phyloP scores from a whole-genome alignment of 2,113 vertebrate species.

The Onychostruthus taczanowskii region DNA sequence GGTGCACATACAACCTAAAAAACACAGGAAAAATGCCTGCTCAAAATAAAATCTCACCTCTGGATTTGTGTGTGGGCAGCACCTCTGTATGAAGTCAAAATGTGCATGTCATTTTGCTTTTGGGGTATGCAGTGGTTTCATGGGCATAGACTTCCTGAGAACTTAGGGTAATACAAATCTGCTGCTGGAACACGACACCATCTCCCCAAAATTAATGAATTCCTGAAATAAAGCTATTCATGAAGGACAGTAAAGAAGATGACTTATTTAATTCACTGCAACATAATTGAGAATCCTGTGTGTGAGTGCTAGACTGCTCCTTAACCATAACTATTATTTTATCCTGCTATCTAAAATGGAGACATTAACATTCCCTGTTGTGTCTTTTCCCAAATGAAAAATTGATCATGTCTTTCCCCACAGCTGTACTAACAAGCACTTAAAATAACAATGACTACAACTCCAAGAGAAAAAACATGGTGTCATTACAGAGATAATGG shows the following conservation, averaged over 20 bases:
- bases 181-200: neutral
- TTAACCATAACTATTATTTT: slow-evolving; percentile 12
- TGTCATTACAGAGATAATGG: slow-evolving; percentile 39
- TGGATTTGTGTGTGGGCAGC: neutral
- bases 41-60: neutral
- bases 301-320: neutral
- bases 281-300: neutral
- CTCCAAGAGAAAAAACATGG: slow-evolving; percentile 17
- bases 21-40: neutral
- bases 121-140: accelerated
- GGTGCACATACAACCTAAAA: slow-evolving; percentile 92
- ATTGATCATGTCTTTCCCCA: slow-evolving; percentile 33
- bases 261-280: neutral
- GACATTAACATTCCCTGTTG: neutral
- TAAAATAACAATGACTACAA: slow-evolving; percentile 60
- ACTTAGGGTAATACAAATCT: neutral
- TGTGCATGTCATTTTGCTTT: neutral
- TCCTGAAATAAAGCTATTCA: neutral
- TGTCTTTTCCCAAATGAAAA: slow-evolving; percentile 50
- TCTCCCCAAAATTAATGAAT: neutral
- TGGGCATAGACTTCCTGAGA: neutral
- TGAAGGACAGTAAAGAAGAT: neutral
- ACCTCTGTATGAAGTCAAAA: neutral
- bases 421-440: slow-evolving; percentile 62
- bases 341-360: slow-evolving; percentile 15